Percentiles rank a stretch among this genome's conserved stretches.
Evolutionary conservation across 2,113 vertebrate species (phyloP).

Genomic region (Megatriorchis doriae): DNA sequence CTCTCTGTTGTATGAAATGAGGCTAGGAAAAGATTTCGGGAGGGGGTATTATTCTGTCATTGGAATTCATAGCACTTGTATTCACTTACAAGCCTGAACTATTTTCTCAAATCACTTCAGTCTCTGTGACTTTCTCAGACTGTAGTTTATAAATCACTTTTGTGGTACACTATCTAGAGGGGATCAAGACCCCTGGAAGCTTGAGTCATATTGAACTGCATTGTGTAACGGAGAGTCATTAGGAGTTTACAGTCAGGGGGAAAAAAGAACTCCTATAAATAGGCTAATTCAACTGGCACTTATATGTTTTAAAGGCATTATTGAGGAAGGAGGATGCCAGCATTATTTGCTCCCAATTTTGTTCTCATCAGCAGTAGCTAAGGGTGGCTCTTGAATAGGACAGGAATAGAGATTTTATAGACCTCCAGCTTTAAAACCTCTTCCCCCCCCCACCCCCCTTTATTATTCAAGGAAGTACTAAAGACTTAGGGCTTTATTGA

Average conservation of each 20-base stretch:
- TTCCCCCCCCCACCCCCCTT: not conserved
- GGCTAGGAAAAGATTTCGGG: constrained; percentile 57
- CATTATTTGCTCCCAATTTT: constrained; percentile 61
- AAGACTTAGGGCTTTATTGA: constrained; percentile 36
- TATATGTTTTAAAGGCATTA: constrained; percentile 58
- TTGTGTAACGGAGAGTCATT: constrained; percentile 55
- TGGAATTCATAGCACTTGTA: constrained; percentile 74
- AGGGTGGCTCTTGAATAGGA: constrained; percentile 22
- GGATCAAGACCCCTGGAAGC: constrained; percentile 67
- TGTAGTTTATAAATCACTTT: constrained; percentile 75
- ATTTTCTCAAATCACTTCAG: constrained; percentile 68
- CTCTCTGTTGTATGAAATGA: constrained; percentile 68
- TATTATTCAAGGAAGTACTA: constrained; percentile 54
- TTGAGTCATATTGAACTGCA: constrained; percentile 70
- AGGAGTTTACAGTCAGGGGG: constrained; percentile 67
- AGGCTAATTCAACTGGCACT: constrained; percentile 61
- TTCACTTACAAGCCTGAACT: constrained; percentile 71
- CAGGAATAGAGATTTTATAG: constrained; percentile 41
- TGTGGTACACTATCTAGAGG: constrained; percentile 37
- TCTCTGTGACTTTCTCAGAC: constrained; percentile 66
- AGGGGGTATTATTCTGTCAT: constrained; percentile 58
- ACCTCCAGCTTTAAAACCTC: not conserved
- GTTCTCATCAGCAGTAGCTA: constrained; percentile 34
- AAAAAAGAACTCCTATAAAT: constrained; percentile 69
- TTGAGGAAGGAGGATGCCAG: constrained; percentile 30